Evolutionary conservation across 2,113 vertebrate species (phyloP).

Genomic region (Hemiprocne comata): DNA sequence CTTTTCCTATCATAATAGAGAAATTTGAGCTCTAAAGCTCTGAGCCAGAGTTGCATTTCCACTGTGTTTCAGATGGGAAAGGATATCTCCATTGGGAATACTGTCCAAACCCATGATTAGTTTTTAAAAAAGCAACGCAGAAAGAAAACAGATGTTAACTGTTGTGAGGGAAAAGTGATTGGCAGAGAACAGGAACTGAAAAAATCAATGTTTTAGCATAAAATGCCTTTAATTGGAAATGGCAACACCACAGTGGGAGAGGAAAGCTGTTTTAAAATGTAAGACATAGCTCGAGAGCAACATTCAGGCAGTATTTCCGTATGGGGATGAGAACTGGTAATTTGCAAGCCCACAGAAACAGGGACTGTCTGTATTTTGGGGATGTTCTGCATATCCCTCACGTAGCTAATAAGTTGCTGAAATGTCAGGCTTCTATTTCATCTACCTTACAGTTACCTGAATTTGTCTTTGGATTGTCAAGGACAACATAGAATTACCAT

Average conservation of each 20-base stretch:
- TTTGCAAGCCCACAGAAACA: background rate
- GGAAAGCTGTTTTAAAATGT: background rate
- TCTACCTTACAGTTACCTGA: background rate
- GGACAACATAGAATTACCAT: slow-evolving; percentile 32
- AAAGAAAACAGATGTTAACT: slow-evolving; percentile 44
- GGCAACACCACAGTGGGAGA: background rate
- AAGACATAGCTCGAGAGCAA: background rate
- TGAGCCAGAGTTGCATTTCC: background rate
- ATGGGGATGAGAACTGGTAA: background rate
- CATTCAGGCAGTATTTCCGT: background rate
- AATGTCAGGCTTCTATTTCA: background rate
- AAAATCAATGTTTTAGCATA: background rate
- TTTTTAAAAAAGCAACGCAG: background rate
- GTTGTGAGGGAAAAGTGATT: background rate
- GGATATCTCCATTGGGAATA: background rate
- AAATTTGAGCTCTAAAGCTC: background rate
- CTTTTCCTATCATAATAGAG: background rate
- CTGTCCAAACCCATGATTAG: background rate
- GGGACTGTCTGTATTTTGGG: background rate
- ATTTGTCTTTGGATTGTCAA: background rate
- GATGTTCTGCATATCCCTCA: background rate
- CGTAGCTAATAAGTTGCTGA: background rate
- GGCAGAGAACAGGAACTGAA: slow-evolving; percentile 4
- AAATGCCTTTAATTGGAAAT: background rate
- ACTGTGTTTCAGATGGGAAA: background rate